Percentiles rank a stretch among this genome's conserved stretches.
Evolutionary conservation across 2,888 invertebrate genomes (phyloP).

Genomic region (Phalera bucephala): DNA sequence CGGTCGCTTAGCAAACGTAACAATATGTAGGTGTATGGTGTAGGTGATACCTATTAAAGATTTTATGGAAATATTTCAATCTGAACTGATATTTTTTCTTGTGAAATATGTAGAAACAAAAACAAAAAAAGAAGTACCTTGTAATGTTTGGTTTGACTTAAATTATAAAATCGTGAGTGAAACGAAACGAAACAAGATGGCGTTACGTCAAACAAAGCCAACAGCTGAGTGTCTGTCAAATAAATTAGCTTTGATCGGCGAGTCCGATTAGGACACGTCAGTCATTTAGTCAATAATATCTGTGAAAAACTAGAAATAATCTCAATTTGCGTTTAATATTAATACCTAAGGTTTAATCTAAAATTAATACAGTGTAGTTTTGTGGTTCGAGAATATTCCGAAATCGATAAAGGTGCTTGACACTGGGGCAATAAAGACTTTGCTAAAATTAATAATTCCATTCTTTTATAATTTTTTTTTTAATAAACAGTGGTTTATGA

Average conservation of each 20-base stretch:
- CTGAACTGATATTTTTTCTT: not conserved
- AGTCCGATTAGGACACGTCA: slow-evolving; percentile 68
- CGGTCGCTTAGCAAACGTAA: slow-evolving; percentile 13
- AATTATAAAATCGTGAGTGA: no score
- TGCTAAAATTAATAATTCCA: no score
- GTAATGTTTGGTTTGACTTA: no score
- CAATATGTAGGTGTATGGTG: slow-evolving; percentile 32
- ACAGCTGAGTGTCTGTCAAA: slow-evolving; percentile 35
- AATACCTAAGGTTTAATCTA: slow-evolving; percentile 5
- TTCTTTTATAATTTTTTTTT: not conserved
- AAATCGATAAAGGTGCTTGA: slow-evolving; percentile 30
- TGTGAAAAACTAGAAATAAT: slow-evolving; percentile 16
- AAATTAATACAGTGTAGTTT: slow-evolving; percentile 14
- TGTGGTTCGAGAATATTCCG: slow-evolving; percentile 22
- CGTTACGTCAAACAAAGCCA: slow-evolving; percentile 29
- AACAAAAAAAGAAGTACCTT: no score
- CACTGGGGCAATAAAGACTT: slow-evolving; percentile 7
- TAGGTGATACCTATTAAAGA: slow-evolving; percentile 17
- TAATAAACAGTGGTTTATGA: no score
- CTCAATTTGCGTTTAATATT: slow-evolving; percentile 12
- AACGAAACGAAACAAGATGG: slow-evolving; percentile 47
- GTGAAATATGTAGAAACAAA: no score
- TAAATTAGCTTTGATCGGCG: slow-evolving; percentile 28
- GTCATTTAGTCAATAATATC: slow-evolving; percentile 42
- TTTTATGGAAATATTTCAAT: slow-evolving; percentile 3